Base-by-base conservation (phyloP, 2,888 invertebrate genomes). In the Ctenicera cuprea region DNA sequence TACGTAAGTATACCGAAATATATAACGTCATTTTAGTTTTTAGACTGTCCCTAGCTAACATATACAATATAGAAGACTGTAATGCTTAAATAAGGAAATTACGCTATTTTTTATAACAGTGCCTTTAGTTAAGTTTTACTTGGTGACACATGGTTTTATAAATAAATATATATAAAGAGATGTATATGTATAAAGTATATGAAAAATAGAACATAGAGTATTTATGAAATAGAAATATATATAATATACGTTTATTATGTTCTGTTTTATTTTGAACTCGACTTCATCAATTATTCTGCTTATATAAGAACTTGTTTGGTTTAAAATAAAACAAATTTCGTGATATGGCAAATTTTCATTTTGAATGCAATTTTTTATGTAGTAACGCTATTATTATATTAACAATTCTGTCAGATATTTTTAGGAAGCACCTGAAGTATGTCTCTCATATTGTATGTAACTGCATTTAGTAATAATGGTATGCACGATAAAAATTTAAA, bases 101-200 rank as follows among this genome's bases (percentile, higher is more conserved):
- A 71, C 77, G 81, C 84, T 83, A 83, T 83, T 83, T 83, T 83
- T 81, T 78, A 80, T 82, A 82, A 79, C 80, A 81, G 80, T 80
- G 81, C 79, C 61, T 80, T 81, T 83, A 83, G 84, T 85, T 85
- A 84, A 85, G 84, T 85, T 85, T 85, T 84, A 84, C 82, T 86
- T 86, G 86, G 86, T 86, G 86, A 87, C 85, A 86, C 86, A 85
- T 86, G 86, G 86, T 87, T 87, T 87, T 86, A 86, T 86, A 86
- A 86, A 85, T 83, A 83, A 83, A 83, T 80, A 86, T 86, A 81
- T 86, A 81, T 85, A 86, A 84, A 86, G 86, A 87, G 86, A 86
- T 86, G 85, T 86, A 86, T 86, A 87, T 87, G 86, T 87, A 86
- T 86, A 87, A 86, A 87, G 84, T 86, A 86, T 87, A 86, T 86